phyloP scores from a whole-genome alignment of 2,888 invertebrate species.

The Cantharis flavilabris region DNA sequence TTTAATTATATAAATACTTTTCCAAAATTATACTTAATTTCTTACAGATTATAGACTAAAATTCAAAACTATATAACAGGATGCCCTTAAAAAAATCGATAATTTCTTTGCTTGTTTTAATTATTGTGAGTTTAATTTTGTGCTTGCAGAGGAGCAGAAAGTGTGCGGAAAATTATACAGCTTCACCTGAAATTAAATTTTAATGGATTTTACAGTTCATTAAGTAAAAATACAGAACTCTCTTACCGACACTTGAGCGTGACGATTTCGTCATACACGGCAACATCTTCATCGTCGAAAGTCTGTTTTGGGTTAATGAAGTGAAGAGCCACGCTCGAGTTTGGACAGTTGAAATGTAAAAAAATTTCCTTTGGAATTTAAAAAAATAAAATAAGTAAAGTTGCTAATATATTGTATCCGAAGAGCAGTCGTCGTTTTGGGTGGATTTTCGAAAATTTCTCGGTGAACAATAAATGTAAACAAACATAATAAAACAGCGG shows the following conservation, averaged over 20 bases:
- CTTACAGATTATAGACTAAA: too few relatives aligned
- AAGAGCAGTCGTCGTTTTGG: neutral
- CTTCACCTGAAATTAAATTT: neutral
- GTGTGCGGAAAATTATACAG: neutral
- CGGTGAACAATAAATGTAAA: neutral
- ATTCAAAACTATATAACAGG: too few relatives aligned
- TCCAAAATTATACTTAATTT: too few relatives aligned
- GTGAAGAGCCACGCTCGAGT: neutral
- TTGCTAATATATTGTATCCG: neutral
- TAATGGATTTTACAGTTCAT: neutral
- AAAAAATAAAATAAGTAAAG: neutral
- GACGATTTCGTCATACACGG: neutral
- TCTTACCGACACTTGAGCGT: neutral
- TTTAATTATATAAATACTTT: too few relatives aligned
- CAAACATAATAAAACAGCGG: slow-evolving; percentile 2
- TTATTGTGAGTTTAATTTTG: neutral
- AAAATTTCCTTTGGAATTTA: neutral
- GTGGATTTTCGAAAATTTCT: neutral
- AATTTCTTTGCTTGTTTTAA: neutral
- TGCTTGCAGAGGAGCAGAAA: neutral
- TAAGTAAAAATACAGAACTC: neutral
- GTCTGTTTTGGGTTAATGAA: neutral
- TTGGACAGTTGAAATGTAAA: neutral
- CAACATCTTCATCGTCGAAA: neutral
- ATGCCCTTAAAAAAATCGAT: neutral